Evolutionary conservation across 2,797 vertebrate genomes (phyloP).

Genomic region (Dendrocincla tyrannina): DNA sequence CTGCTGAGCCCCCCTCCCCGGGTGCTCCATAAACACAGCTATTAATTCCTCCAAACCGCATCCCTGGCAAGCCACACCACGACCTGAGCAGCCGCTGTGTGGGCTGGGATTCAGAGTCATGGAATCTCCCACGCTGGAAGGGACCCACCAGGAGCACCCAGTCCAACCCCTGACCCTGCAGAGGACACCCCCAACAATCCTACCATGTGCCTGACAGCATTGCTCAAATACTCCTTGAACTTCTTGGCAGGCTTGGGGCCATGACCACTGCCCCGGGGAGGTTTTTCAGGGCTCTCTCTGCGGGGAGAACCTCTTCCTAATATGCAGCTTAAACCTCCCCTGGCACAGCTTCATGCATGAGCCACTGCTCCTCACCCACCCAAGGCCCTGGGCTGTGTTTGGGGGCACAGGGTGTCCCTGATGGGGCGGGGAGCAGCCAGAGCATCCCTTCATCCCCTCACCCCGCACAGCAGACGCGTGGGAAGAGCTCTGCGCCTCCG

Average conservation of each 20-base stretch:
- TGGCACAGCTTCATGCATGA: neutral
- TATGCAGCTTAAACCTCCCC: rapidly evolving
- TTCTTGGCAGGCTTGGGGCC: neutral
- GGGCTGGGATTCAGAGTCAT: neutral
- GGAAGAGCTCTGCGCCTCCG: neutral
- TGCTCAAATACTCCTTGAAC: neutral
- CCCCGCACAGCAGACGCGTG: rapidly evolving
- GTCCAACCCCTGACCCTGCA: neutral
- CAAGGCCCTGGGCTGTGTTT: neutral
- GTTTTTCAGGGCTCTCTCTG: neutral
- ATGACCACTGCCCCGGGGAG: neutral
- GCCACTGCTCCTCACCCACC: neutral
- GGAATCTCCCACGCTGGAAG: neutral
- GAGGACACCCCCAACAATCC: neutral
- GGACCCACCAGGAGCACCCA: neutral
- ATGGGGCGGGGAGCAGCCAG: rapidly evolving
- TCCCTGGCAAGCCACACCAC: neutral
- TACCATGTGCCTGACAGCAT: rapidly evolving
- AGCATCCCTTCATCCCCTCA: neutral
- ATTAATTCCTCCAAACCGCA: slow-evolving; percentile 19
- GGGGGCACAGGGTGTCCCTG: neutral
- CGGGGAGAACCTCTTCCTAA: neutral
- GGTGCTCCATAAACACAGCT: neutral
- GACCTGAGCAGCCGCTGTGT: neutral
- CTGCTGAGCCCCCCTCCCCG: neutral